phyloP scores from a whole-genome alignment of 2,888 invertebrate genomes.

The Tribolium freemani region DNA sequence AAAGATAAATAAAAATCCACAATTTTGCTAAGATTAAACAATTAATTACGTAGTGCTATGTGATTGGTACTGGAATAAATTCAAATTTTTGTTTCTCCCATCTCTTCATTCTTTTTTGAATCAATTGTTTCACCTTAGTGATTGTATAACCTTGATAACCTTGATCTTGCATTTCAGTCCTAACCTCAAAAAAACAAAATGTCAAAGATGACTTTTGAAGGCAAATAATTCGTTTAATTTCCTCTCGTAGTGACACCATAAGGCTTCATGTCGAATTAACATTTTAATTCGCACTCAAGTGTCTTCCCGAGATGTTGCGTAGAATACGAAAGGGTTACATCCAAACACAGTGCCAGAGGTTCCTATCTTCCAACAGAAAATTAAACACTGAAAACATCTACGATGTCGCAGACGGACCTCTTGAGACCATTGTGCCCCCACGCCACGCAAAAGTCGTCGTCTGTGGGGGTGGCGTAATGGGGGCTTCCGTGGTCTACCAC shows the following conservation, averaged over 20 bases:
- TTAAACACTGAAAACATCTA: slow-evolving; percentile 16
- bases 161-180: too few species aligned
- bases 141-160: too few species aligned
- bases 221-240: not conserved
- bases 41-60: too few species aligned
- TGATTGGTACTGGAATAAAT: too few species aligned
- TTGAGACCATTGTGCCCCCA: slow-evolving; percentile 63
- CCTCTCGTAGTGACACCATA: not conserved
- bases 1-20: too few species aligned
- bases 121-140: too few species aligned
- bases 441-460: slow-evolving; percentile 81
- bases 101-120: too few species aligned
- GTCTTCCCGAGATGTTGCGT: slow-evolving; percentile 4
- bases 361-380: not conserved
- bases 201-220: not conserved
- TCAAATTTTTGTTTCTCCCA: too few species aligned
- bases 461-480: slow-evolving; percentile 94
- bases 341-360: not conserved
- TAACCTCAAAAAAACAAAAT: slow-evolving; percentile 1
- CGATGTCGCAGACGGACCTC: slow-evolving; percentile 9
- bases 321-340: not conserved
- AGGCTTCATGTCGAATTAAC: not conserved
- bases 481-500: slow-evolving; percentile 93
- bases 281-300: not conserved
- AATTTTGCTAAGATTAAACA: too few species aligned